phyloP scores from a whole-genome alignment of 2,797 vertebrate genomes.

The Syngnathus rostellatus region DNA sequence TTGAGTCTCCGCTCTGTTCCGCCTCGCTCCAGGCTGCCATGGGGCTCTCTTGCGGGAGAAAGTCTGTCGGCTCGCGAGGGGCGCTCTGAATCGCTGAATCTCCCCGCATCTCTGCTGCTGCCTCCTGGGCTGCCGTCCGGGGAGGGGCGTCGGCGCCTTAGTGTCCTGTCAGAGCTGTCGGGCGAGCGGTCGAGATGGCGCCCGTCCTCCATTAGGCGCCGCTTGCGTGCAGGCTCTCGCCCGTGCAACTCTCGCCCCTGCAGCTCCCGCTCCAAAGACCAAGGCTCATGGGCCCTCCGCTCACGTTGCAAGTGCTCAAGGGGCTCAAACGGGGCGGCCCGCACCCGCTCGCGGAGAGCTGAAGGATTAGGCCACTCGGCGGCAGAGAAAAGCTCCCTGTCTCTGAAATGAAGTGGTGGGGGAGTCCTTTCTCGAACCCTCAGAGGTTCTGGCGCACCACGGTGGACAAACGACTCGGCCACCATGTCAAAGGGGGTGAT shows the following conservation, averaged over 20 bases:
- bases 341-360: slow-evolving; percentile 84
- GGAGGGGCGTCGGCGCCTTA: slow-evolving; percentile 80
- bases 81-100: slow-evolving; percentile 85
- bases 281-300: slow-evolving; percentile 78
- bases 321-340: slow-evolving; percentile 83
- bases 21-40: slow-evolving; percentile 77
- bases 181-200: slow-evolving; percentile 89
- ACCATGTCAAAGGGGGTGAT: slow-evolving; percentile 90
- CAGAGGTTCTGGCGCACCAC: slow-evolving; percentile 82
- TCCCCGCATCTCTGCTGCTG: slow-evolving; percentile 81
- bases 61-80: slow-evolving; percentile 75
- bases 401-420: slow-evolving; percentile 88
- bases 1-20: slow-evolving; percentile 73
- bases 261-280: slow-evolving; percentile 90
- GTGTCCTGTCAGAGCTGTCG: slow-evolving; percentile 81
- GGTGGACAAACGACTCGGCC: slow-evolving; percentile 85
- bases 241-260: slow-evolving; percentile 81
- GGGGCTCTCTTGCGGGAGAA: slow-evolving; percentile 77
- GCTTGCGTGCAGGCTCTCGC: slow-evolving; percentile 83
- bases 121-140: slow-evolving; percentile 76
- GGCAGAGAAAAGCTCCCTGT: slow-evolving; percentile 86
- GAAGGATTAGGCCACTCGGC: slow-evolving; percentile 87
- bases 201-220: slow-evolving; percentile 80
- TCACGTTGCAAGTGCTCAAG: slow-evolving; percentile 88
- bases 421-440: slow-evolving; percentile 90